Evolutionary conservation across 1,140 invertebrate genomes (phyloP), one percentile per base, ranked within the genome.

Genomic region (Anoplolepis gracilipes): DNA sequence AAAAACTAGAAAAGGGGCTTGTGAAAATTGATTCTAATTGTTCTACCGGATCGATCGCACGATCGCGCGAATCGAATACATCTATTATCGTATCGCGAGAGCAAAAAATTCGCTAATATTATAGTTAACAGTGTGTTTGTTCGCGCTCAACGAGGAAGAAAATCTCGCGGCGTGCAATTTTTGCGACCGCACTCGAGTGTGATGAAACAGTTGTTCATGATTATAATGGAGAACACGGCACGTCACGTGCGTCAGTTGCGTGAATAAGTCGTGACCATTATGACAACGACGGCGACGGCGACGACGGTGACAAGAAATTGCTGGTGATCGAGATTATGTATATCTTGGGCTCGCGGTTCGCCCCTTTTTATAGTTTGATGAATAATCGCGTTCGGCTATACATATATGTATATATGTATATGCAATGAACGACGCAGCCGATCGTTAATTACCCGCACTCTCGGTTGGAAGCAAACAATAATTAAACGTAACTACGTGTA

Each of bases 191-290:
- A 49, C 33, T 75, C 42, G n/a, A 62, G 70, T 49, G 57, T 64
- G 59, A 64, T 62, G 46, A 49, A 84, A 84, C 72, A 72, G 72
- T 77, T 84, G 72, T 84, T 84, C 30, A 28, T 64, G 57, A 30
- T 11, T 77, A 42, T 19, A 65, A 46, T 49, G 25, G 36, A 42
- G 22, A 84, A 55, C 42, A 39, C 70, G 70, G 55, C 72, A 28
- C 72, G 72, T 84, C 84, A 85, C 75, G 75, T 85, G 75, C 75
- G 62, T 85, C 75, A 85, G 75, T 78, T 85, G 62, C 84, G 62
- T 85, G 84, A 85, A 62, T 85, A 85, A 85, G 84, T 69, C 84
- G 53, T 28, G 75, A 36, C 22, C 84, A 78, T 85, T 78, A 85
- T 78, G 62, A 36, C 42, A 33, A 39, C n/a, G 59, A 75, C 55